Evolutionary conservation across 2,113 vertebrate species (phyloP).

Genomic region (Sarotherodon lohbergeri): DNA sequence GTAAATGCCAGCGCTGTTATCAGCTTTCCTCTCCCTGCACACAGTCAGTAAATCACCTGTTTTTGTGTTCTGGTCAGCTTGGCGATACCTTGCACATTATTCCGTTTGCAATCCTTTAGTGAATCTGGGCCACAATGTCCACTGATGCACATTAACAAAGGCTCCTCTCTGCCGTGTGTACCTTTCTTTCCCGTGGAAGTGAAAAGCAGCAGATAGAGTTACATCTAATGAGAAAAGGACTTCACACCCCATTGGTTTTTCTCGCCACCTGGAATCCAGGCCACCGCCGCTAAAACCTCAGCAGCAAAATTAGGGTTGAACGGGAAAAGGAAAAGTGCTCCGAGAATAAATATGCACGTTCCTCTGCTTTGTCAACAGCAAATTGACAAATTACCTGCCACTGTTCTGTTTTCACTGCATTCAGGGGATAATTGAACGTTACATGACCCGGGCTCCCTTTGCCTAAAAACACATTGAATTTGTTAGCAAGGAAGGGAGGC

Average conservation of each 20-base stretch:
- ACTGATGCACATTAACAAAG: constrained; percentile 29
- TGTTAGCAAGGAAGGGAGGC: not conserved
- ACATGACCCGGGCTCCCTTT: not conserved
- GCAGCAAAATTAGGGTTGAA: not conserved
- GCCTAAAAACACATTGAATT: not conserved
- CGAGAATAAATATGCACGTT: not conserved
- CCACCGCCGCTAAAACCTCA: not conserved
- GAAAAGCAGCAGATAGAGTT: constrained; percentile 47
- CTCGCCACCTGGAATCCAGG: constrained; percentile 39
- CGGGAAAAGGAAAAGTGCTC: not conserved
- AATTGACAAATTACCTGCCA: not conserved
- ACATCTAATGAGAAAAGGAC: constrained; percentile 38
- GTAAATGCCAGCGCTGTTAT: not conserved
- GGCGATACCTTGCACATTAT: not conserved
- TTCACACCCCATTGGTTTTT: constrained; percentile 52
- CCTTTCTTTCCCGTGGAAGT: constrained; percentile 13
- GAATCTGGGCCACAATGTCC: constrained; percentile 27
- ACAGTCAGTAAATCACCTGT: not conserved
- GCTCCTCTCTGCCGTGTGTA: constrained; percentile 22
- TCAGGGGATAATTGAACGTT: not conserved
- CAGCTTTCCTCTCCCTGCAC: not conserved
- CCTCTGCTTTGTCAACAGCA: not conserved
- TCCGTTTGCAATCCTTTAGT: constrained; percentile 1
- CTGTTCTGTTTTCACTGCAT: not conserved
- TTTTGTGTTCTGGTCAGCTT: not conserved